These are phyloP conservation scores for Axea sp. DNA, from an alignment of 2,888 invertebrate genomes.

Conservation along the genomic window DNA sequence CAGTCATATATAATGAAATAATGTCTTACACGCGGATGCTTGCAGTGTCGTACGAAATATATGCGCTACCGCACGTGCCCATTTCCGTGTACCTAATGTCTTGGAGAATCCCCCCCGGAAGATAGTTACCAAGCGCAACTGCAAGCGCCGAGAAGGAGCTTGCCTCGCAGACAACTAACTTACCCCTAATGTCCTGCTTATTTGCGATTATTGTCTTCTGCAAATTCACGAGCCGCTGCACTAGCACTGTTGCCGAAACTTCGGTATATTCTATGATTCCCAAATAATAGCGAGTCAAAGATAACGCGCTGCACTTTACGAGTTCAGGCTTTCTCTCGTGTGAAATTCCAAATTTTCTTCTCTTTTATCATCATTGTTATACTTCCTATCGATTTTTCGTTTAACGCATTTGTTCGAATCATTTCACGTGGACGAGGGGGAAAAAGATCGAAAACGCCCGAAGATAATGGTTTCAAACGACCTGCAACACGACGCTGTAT, in stretches of 20 bases:
- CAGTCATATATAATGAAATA: conserved; percentile 45
- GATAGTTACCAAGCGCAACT: conserved; percentile 65
- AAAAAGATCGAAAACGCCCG: neutral
- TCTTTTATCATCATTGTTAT: neutral
- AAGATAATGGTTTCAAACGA: conserved; percentile 19
- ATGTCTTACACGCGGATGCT: conserved; percentile 40
- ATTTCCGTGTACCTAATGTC: conserved; percentile 59
- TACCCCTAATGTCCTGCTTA: conserved; percentile 71
- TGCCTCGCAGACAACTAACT: conserved; percentile 70
- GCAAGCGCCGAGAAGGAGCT: conserved; percentile 64
- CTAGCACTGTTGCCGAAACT: conserved; percentile 42
- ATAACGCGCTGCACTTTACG: conserved; percentile 47
- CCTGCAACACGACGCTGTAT: conserved; percentile 21
- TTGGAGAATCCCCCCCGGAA: conserved; percentile 61
- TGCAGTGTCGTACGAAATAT: conserved; percentile 36
- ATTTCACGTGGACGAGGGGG: conserved; percentile 1
- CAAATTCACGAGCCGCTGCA: conserved; percentile 59
- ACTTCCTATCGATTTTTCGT: too few species aligned
- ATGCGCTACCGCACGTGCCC: conserved; percentile 58
- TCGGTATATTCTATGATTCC: conserved; percentile 37
- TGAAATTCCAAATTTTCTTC: neutral
- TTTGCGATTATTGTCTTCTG: conserved; percentile 69
- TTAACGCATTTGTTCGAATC: conserved; percentile 5
- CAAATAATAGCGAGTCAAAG: conserved; percentile 48
- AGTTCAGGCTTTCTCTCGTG: conserved; percentile 7